Percentiles rank a stretch among this genome's conserved stretches.
phyloP scores from a whole-genome alignment of 2,888 invertebrate species.

The Gortyna flavago region DNA sequence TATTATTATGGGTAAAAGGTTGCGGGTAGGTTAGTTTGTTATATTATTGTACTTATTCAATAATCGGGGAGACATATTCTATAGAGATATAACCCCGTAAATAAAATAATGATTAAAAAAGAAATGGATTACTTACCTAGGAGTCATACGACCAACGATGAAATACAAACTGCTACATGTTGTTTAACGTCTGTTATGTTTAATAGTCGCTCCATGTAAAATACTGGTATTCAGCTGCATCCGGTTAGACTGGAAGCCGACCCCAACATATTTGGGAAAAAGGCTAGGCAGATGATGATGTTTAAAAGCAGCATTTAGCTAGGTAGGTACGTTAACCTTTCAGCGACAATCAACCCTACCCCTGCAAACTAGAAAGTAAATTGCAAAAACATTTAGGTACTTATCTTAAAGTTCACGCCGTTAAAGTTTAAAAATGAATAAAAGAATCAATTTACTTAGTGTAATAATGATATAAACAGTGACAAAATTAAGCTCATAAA shows the following conservation, averaged over 20 bases:
- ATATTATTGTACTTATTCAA: too few relatives aligned
- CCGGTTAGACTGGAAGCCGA: too few relatives aligned
- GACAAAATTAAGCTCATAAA: conserved; percentile 55
- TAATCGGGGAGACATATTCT: too few relatives aligned
- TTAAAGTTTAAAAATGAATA: conserved; percentile 41
- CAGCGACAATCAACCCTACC: conserved; percentile 4
- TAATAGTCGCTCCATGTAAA: too few relatives aligned
- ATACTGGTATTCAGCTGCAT: too few relatives aligned
- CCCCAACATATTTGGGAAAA: too few relatives aligned
- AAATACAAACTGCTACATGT: not conserved
- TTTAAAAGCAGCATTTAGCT: not conserved
- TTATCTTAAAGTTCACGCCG: conserved; percentile 49
- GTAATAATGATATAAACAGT: conserved; percentile 59
- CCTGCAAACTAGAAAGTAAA: conserved; percentile 37
- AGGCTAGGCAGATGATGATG: too few relatives aligned
- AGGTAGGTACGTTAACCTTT: not conserved
- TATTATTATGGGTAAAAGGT: too few relatives aligned
- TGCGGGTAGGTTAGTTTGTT: too few relatives aligned
- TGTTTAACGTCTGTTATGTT: not conserved
- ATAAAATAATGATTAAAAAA: too few relatives aligned
- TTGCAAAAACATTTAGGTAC: conserved; percentile 40
- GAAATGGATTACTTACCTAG: not conserved
- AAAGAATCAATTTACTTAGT: conserved; percentile 42
- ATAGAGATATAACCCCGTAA: too few relatives aligned
- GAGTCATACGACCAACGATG: not conserved